Evolutionary conservation across 2,113 vertebrate species (phyloP).

Genomic region (Menura novaehollandiae): DNA sequence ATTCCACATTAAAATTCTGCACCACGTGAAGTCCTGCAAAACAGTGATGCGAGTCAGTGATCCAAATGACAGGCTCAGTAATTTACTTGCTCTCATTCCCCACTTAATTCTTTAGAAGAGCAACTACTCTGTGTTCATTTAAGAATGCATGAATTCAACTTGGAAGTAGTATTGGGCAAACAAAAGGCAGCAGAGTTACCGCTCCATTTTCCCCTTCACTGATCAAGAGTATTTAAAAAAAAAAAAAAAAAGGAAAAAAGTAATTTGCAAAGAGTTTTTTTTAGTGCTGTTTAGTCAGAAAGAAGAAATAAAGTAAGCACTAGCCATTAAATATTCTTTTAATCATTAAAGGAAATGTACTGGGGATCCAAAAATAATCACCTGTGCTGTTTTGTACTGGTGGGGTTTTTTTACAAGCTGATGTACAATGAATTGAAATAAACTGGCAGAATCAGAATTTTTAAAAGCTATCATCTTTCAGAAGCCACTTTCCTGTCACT

Average conservation of each 20-base stretch:
- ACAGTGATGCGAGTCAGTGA: conserved; percentile 60
- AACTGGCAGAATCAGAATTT: conserved; percentile 18
- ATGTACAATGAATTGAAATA: conserved; percentile 9
- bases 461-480: conserved; percentile 26
- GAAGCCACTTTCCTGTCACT: conserved; percentile 26
- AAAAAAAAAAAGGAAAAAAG: neutral
- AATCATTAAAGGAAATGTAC: conserved; percentile 4
- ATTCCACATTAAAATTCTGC: conserved; percentile 55
- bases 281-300: conserved; percentile 29
- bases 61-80: conserved; percentile 52
- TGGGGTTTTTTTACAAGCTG: neutral
- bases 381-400: neutral
- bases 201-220: conserved; percentile 57
- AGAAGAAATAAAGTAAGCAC: conserved; percentile 6
- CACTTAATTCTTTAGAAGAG: conserved; percentile 65
- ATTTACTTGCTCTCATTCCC: conserved; percentile 67
- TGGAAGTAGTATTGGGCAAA: conserved; percentile 32
- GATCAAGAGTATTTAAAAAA: conserved; percentile 12
- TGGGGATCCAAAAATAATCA: neutral
- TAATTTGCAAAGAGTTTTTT: conserved; percentile 29
- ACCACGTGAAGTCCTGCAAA: conserved; percentile 47
- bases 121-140: conserved; percentile 46
- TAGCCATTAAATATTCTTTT: conserved; percentile 42
- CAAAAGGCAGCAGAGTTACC: conserved; percentile 54
- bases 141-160: conserved; percentile 54